Evolutionary conservation across 2,797 vertebrate genomes (phyloP), one percentile per base, ranked within the genome.

Genomic region (Fistularia commersonii): DNA sequence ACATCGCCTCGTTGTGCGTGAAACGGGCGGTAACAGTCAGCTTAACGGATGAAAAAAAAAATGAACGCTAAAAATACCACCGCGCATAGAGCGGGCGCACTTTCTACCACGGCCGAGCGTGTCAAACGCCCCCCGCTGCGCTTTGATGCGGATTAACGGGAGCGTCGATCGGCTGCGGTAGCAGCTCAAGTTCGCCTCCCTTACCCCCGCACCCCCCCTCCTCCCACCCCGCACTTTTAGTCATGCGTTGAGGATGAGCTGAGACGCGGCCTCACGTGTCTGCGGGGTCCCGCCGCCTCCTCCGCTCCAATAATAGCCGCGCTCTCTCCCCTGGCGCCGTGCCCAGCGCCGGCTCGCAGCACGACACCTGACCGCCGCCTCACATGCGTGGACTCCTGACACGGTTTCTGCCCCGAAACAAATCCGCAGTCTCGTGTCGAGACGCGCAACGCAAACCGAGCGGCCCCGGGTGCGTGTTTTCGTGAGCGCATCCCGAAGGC

Each of bases 281-380:
- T 74, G 78, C 68, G 58, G 79, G 79, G 77, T 79, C 79, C 76
- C n/a, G 76, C 79, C 69, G 78, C 87, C 86, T 88, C 82, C 81
- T 72, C 79, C 69, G 70, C 83, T 88, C 89, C 88, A 90, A 89
- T 88, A 88, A 91, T 87, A 91, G 83, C 83, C 72, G 62, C 66
- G 72, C 51, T 44, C 41, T 7, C 84, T 88, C 72, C 72, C 76
- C 56, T 88, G 90, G 91, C 88, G 79, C 61, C 44, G 58, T 77
- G 87, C 86, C 89, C 77, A 72, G 70, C 65, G 71, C 72, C 80
- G 70, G 72, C 74, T 45, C 77, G 64, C 83, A 53, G 81, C 84
- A 70, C 72, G 82, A 90, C 91, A 92, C 90, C 90, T 91, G 91
- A 92, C 90, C 88, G 75, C 60, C 66, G 70, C 73, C 89, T 92